Percentiles rank a stretch among this genome's conserved stretches.
Evolutionary conservation across 1,140 invertebrate genomes (phyloP).

Genomic region (Goniozus legneri): DNA sequence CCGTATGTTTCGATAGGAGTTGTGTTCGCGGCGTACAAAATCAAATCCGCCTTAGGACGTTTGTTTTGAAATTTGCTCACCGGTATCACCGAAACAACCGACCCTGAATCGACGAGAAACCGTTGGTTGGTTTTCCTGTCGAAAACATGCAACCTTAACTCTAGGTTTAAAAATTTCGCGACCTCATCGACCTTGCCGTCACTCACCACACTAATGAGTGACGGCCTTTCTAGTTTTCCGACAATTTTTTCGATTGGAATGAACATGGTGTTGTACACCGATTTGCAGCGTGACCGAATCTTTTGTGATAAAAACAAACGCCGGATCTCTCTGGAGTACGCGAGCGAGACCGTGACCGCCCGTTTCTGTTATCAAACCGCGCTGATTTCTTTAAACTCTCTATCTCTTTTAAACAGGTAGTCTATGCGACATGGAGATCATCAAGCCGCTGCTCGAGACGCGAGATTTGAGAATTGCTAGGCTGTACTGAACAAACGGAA

Average conservation of each 20-base stretch:
- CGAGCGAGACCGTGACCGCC: not conserved
- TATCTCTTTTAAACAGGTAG: not conserved
- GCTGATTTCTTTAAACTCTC: not conserved
- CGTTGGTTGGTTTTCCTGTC: not conserved
- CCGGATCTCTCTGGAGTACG: not conserved
- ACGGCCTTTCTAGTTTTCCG: constrained; percentile 15
- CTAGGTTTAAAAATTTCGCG: not conserved
- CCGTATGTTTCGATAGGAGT: not conserved
- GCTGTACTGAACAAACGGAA: not conserved
- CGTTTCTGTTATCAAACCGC: not conserved
- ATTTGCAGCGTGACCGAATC: not conserved
- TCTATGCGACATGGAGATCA: not conserved
- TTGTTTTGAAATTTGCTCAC: not conserved
- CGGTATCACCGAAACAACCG: not conserved
- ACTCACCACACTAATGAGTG: not conserved
- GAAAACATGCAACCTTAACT: not conserved
- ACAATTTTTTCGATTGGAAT: not conserved
- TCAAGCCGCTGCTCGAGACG: not conserved
- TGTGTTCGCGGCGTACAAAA: not conserved
- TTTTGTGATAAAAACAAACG: not conserved
- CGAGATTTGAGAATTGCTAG: not conserved
- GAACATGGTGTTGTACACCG: not conserved
- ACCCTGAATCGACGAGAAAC: not conserved
- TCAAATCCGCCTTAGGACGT: not conserved
- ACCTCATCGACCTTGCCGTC: not conserved